Percentiles rank a stretch among this genome's conserved stretches.
These are phyloP conservation scores for Melinaea menophilus DNA, from an alignment of 2,888 invertebrate species.

Conservation along the genomic window DNA sequence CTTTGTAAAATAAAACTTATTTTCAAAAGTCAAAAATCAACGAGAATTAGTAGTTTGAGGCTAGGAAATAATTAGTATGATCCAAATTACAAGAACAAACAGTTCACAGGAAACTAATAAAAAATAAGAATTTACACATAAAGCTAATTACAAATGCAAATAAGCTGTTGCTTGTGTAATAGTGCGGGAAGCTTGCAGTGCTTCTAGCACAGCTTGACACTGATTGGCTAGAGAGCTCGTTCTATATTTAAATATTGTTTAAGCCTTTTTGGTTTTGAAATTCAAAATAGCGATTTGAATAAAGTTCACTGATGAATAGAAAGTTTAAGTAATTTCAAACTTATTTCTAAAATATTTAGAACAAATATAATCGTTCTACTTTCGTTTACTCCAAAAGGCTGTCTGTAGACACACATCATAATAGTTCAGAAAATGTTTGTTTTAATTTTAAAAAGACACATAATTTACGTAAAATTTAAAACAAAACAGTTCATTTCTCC, in stretches of 20 bases:
- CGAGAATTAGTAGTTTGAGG: no score
- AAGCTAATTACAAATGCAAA: slow-evolving; percentile 33
- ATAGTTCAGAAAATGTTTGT: not conserved
- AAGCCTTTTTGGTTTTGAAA: slow-evolving; percentile 1
- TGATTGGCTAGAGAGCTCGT: slow-evolving; percentile 27
- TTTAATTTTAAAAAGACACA: not conserved
- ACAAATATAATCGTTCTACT: no score
- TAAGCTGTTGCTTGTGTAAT: slow-evolving; percentile 33
- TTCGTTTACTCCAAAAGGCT: no score
- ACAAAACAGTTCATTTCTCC: slow-evolving; percentile 28
- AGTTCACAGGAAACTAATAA: not conserved
- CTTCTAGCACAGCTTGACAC: slow-evolving; percentile 27
- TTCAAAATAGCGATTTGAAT: not conserved
- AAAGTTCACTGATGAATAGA: no score
- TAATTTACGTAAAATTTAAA: slow-evolving; percentile 15
- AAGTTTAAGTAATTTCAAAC: no score
- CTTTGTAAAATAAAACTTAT: no score
- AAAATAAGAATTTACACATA: slow-evolving; percentile 22
- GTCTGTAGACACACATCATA: no score
- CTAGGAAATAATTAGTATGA: not conserved
- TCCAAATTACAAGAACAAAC: not conserved
- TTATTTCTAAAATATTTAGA: no score
- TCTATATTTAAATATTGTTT: slow-evolving; percentile 20
- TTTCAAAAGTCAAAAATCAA: no score
- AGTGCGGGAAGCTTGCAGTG: slow-evolving; percentile 24